A percentile compares a stretch with the other conserved stretches of the same genome.
Evolutionary conservation across 1,140 invertebrate species (phyloP).

Genomic region (Bursaphelenchus mucronatus): DNA sequence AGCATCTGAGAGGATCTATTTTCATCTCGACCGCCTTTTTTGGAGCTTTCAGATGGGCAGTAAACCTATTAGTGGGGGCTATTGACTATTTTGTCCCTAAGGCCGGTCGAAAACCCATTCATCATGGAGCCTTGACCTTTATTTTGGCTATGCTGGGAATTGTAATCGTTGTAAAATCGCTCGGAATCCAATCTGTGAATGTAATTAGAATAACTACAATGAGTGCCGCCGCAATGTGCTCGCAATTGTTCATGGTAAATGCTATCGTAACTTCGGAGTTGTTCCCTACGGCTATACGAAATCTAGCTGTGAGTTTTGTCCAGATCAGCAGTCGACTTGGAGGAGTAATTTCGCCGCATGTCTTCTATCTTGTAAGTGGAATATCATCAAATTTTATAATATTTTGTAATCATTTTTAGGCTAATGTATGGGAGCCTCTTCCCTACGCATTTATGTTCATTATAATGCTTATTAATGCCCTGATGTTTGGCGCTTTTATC

Average conservation of each 20-base stretch:
- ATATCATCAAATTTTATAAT: background rate
- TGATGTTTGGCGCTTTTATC: conserved; percentile 37
- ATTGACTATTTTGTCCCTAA: conserved; percentile 42
- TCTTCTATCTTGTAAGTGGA: conserved; percentile 43
- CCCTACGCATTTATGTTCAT: conserved; percentile 44
- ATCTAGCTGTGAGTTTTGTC: conserved; percentile 43
- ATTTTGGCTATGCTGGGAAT: conserved; percentile 39
- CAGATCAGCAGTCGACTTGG: conserved; percentile 37
- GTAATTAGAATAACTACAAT: conserved; percentile 32
- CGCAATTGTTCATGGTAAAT: conserved; percentile 43
- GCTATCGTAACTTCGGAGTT: conserved; percentile 36
- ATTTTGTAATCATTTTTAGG: conserved; percentile 28
- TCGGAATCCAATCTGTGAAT: background rate
- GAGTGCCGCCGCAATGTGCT: conserved; percentile 39
- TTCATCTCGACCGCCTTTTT: conserved; percentile 50
- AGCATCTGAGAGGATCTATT: conserved; percentile 39
- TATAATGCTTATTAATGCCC: conserved; percentile 38
- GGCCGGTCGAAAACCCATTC: conserved; percentile 30
- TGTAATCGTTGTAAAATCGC: conserved; percentile 25
- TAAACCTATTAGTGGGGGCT: conserved; percentile 45
- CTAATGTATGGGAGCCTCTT: conserved; percentile 42
- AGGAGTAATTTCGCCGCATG: conserved; percentile 38
- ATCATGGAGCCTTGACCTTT: conserved; percentile 27
- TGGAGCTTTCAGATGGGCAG: conserved; percentile 45
- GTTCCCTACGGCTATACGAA: conserved; percentile 44